A percentile compares a stretch with the other conserved stretches of the same genome.
Conservation (phyloP, 2,797 vertebrate species). For the Cheirogaleus major region DNA sequence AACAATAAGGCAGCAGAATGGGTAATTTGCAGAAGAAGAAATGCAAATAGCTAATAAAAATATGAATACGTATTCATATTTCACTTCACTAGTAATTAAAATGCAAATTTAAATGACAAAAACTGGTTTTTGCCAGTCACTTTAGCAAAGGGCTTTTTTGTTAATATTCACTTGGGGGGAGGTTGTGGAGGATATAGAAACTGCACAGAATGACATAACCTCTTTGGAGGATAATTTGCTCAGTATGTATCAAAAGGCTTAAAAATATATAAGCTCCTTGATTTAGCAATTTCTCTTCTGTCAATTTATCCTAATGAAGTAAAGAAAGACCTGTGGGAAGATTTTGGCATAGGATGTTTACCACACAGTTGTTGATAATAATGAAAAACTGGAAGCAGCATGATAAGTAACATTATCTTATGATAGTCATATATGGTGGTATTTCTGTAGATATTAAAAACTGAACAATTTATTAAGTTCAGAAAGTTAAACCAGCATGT, state of each 20-base stretch:
- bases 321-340: not conserved
- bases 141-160: not conserved
- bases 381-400: not conserved
- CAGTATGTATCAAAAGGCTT: not conserved
- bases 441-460: not conserved
- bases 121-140: not conserved
- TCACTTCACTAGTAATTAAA: not conserved
- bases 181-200: not conserved
- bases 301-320: not conserved
- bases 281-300: not conserved
- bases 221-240: not conserved
- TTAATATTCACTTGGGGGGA: not conserved
- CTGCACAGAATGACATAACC: not conserved
- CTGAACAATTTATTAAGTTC: not conserved
- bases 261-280: not conserved
- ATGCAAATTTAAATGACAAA: not conserved
- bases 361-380: not conserved
- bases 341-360: constrained; percentile 17
- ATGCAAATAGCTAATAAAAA: not conserved
- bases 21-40: not conserved
- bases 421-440: not conserved
- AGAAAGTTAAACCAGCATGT: not conserved
- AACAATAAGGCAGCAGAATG: not conserved
- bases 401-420: not conserved
- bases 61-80: not conserved